Evolutionary conservation across 1,140 invertebrate species (phyloP).

Genomic region (Hyles euphorbiae): DNA sequence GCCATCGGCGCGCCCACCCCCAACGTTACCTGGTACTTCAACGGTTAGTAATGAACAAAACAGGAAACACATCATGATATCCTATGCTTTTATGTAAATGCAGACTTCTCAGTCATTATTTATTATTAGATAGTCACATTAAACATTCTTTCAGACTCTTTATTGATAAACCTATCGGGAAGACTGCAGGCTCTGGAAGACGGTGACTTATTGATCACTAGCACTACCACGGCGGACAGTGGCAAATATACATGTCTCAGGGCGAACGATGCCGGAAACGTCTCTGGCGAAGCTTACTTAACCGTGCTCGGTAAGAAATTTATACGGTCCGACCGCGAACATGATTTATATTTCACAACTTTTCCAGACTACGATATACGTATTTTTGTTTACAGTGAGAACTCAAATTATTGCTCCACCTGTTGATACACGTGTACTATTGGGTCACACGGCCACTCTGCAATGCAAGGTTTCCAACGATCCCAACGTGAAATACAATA

Average conservation of each 20-base stretch:
- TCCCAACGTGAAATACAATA: conserved; percentile 90
- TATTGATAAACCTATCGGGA: conserved; percentile 75
- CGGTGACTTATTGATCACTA: conserved; percentile 91
- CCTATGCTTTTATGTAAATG: background rate
- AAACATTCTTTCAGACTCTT: conserved; percentile 52
- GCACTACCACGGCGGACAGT: conserved; percentile 86
- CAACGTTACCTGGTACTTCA: conserved; percentile 93
- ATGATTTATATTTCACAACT: background rate
- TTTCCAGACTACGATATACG: background rate
- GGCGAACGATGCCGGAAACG: conserved; percentile 91
- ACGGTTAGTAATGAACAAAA: conserved; percentile 79
- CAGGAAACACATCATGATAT: background rate
- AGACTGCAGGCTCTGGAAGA: conserved; percentile 89
- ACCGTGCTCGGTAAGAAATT: conserved; percentile 85
- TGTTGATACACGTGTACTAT: conserved; percentile 89
- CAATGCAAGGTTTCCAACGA: conserved; percentile 97
- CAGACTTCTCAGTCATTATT: background rate
- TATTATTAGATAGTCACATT: background rate
- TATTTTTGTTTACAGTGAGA: conserved; percentile 78
- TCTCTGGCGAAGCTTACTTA: conserved; percentile 88
- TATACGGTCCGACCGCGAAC: background rate
- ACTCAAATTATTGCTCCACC: conserved; percentile 96
- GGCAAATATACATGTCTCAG: conserved; percentile 93
- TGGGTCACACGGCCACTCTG: conserved; percentile 92
- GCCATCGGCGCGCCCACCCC: conserved; percentile 93